Conservation (phyloP, 2,113 vertebrate genomes). For the Otolemur garnettii region DNA sequence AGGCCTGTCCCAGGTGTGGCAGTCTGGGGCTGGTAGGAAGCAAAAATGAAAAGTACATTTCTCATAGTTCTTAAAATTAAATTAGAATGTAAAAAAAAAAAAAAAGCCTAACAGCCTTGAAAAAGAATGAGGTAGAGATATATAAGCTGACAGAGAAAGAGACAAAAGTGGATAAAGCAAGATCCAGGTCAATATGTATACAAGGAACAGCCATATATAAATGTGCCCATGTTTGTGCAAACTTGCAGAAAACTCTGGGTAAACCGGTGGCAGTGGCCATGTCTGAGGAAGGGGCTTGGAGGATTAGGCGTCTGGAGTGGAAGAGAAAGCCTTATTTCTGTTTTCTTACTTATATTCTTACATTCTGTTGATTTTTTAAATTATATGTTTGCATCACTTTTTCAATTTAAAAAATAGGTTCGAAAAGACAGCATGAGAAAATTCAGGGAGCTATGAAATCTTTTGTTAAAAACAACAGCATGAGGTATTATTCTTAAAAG, state of each 20-base stretch:
- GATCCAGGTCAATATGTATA: background rate
- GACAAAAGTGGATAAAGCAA: background rate
- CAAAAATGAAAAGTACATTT: background rate
- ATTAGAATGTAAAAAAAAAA: conserved; percentile 3
- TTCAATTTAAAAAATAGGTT: conserved; percentile 21
- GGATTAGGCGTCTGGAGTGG: background rate
- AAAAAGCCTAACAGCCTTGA: background rate
- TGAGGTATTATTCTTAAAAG: conserved; percentile 45
- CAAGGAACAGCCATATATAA: background rate
- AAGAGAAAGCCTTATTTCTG: background rate
- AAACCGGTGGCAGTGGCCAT: background rate
- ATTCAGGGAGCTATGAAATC: conserved; percentile 31
- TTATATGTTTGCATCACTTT: background rate
- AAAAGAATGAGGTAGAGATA: background rate
- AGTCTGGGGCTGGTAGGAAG: background rate
- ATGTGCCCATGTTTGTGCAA: background rate
- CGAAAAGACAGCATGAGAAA: conserved; percentile 41
- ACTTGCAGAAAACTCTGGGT: conserved; percentile 27
- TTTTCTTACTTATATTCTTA: background rate
- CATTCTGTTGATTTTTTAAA: background rate
- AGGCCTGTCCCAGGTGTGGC: background rate
- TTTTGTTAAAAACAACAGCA: conserved; percentile 49
- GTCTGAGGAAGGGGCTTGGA: background rate
- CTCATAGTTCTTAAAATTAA: background rate
- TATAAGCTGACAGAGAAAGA: background rate